phyloP scores from a whole-genome alignment of 2,888 invertebrate genomes.

The Meiosimyza platycephala region DNA sequence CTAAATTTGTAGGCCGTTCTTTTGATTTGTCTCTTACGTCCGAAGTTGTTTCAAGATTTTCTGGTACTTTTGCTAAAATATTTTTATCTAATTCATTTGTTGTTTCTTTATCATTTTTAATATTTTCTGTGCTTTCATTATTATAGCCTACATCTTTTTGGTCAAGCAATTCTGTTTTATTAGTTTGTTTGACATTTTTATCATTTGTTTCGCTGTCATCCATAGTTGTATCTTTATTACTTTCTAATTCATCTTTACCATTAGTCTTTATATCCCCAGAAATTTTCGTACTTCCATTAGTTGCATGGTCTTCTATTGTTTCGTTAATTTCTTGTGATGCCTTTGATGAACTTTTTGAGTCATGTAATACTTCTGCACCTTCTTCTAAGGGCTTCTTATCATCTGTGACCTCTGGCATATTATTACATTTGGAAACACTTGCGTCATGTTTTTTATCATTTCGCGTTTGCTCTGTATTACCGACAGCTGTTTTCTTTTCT shows the following conservation, averaged over 20 bases:
- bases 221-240: not conserved
- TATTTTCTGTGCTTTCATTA: not conserved
- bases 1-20: too few relatives aligned
- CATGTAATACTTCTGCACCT: not conserved
- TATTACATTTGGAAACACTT: not conserved
- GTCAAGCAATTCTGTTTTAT: not conserved
- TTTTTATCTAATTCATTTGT: not conserved
- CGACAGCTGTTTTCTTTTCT: not conserved
- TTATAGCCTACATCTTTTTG: not conserved
- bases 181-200: not conserved
- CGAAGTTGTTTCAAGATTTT: not conserved
- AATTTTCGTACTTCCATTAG: too few relatives aligned
- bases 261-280: not conserved
- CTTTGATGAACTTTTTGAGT: not conserved
- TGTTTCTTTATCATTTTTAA: not conserved
- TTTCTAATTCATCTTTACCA: not conserved
- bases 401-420: not conserved
- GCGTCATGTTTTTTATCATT: conserved; percentile 18
- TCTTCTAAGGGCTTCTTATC: not conserved
- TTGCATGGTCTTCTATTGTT: not conserved
- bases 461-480: not conserved
- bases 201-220: not conserved
- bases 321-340: not conserved
- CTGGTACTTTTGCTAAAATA: not conserved
- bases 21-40: not conserved